Base-by-base conservation (phyloP, 2,797 vertebrate genomes). In the Pipistrellus pygmaeus region DNA sequence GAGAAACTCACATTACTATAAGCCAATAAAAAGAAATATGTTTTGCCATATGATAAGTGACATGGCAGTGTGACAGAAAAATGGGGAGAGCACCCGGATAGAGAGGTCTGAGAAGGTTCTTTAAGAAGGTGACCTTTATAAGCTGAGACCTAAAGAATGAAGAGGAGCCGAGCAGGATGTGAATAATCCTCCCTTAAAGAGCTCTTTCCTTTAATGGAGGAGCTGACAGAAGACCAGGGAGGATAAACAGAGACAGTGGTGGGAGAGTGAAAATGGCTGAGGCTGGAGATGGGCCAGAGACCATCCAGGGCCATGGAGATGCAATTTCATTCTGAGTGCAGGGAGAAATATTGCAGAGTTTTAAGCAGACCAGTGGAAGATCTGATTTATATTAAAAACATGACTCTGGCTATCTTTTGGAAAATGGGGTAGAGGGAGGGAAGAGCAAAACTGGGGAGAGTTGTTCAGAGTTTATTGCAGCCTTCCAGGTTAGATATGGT, bases 21-120 rank as follows among this genome's bases (percentile, higher is more conserved):
- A 81, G 83, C n/a, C 88, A 88, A 89, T 85, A 90, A 73, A 94
- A 96, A 97, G 96, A 96, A 96, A 95, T 95, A 94, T 60, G 89
- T 76, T 84, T 75, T 62, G 68, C 46, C 51, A 84, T 25, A 8
- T 6, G 46, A 71, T 66, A 94, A 85, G 89, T 46, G 72, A 73
- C 53, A 51, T 23, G 13, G 23, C 72, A 85, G 6, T 55, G 32
- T 83, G 57, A 78, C 6, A 88, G 69, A 78, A 76, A 71, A 82
- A 51, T 8, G 51, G 38, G 30, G 9, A 30, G 78, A 30, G 35
- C 3, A 10, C 20, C 94, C 38, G 83, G 48, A 15, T 15, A n/a
- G 30, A 78, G 27, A 2, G 55, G 20, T 41, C 30, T 66, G 60
- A 68, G 25, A 78, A 80, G 17, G 57, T 76, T 83, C 44, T 92